phyloP scores from a whole-genome alignment of 2,113 vertebrate species.

The Bothrops jararaca region DNA sequence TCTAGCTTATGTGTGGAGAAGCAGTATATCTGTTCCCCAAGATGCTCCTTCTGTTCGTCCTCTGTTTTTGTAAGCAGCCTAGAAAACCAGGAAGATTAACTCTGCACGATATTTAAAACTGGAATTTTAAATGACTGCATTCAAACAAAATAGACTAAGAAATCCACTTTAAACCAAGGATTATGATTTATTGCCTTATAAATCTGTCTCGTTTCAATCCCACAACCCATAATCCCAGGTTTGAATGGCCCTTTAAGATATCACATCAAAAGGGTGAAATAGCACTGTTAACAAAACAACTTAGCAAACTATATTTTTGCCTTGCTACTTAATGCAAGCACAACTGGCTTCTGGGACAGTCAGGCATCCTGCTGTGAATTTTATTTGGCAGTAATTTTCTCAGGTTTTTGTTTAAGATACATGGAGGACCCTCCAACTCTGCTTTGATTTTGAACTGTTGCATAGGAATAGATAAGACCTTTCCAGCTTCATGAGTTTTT shows the following conservation, averaged over 20 bases:
- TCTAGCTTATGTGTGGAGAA: not conserved
- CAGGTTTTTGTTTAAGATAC: not conserved
- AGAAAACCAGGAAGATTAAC: not conserved
- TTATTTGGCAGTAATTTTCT: not conserved
- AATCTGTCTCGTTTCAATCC: not conserved
- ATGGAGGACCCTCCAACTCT: not conserved
- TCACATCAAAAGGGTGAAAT: not conserved
- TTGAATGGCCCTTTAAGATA: not conserved
- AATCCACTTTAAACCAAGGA: not conserved
- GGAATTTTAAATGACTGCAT: not conserved
- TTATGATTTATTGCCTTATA: not conserved
- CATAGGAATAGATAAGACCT: not conserved
- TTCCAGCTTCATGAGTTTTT: not conserved
- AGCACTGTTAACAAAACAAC: not conserved
- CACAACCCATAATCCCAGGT: not conserved
- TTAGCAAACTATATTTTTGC: not conserved
- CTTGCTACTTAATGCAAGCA: not conserved
- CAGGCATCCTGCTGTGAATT: not conserved
- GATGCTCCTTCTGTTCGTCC: not conserved
- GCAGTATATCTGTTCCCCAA: not conserved
- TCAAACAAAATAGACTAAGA: not conserved
- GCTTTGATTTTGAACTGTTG: not conserved
- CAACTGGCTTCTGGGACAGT: not conserved
- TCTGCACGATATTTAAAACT: not conserved
- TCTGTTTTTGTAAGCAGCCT: not conserved